Evolutionary conservation across 2,797 vertebrate genomes (phyloP), one percentile per base, ranked within the genome.

Genomic region (Cirrhinus molitorella): DNA sequence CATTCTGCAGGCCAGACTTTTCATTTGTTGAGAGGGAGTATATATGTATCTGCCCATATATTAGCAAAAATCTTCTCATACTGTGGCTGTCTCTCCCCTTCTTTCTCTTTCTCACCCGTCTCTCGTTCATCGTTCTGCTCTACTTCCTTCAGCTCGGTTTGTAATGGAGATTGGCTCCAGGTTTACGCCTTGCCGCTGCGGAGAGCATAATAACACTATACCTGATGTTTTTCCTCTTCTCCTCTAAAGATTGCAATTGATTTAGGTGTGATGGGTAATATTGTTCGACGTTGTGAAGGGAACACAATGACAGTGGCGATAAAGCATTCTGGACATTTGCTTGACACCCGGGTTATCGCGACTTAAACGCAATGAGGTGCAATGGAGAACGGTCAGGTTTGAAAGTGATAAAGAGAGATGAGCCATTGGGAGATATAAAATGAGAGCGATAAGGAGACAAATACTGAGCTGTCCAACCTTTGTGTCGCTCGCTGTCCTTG

Each of bases 141-240:
- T 79, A 79, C 80, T 85, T 85, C 47, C 67, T 78, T 78, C 75
- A 45, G 65, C 67, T 71, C 28, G 5, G 61, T 59, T 70, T 6
- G 83, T 85, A 76, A 81, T 85, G 78, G 83, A 81, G 83, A 85
- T 85, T 85, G 83, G 71, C 79, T 85, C 34, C 79, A 67, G 84
- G 72, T 85, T 85, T 81, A 83, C 51, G 63, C 63, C 81, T 76
- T 57, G 51, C 23, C 1, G 25, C 72, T 47, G 73, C 3, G 21
- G 34, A 31, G 73, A 83, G 73, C 63, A 68, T 83, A 76, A 59
- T 53, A 83, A 83, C 72, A 47, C 73, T 23, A 59, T 45, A 83
- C 73, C 81, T 83, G 81, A 77, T 77, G 63, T 59, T 66, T 83
- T 71, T 63, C 70, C 71, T 28, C 61, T 75, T 47, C 21, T 34